A percentile compares a stretch with the other conserved stretches of the same genome.
Conservation (phyloP, 2,888 invertebrate genomes). For the Trisateles emortualis region DNA sequence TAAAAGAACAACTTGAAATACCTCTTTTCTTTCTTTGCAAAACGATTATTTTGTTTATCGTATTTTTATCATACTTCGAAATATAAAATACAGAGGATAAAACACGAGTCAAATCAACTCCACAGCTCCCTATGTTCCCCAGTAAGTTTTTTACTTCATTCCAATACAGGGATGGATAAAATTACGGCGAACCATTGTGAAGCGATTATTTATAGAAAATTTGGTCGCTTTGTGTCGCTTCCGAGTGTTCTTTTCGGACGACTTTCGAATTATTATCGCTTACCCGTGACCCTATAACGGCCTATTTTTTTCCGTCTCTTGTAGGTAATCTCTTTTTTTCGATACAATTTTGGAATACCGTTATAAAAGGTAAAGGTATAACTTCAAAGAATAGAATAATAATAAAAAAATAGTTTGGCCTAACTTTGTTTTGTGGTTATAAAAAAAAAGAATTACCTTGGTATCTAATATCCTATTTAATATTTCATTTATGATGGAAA, state of each 20-base stretch:
- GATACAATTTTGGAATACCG: conserved; percentile 56
- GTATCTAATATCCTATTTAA: no score
- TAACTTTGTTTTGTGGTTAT: no score
- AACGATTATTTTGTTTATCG: no score
- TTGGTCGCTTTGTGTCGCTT: conserved; percentile 81
- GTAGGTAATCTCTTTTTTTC: conserved; percentile 45
- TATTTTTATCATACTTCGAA: no score
- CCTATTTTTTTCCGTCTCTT: conserved; percentile 52
- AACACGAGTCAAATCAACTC: conserved; percentile 53
- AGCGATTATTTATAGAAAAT: conserved; percentile 86
- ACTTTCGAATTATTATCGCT: conserved; percentile 69
- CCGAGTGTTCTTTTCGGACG: conserved; percentile 67
- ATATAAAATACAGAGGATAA: background rate
- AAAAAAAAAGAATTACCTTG: no score
- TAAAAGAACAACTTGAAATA: no score
- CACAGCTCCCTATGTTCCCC: conserved; percentile 57
- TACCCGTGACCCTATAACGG: conserved; percentile 67
- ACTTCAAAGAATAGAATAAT: no score
- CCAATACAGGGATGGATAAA: conserved; percentile 83
- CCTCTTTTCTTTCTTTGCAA: no score
- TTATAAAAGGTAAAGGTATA: conserved; percentile 45
- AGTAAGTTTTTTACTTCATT: conserved; percentile 78
- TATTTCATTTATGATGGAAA: no score
- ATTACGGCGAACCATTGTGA: conserved; percentile 81
- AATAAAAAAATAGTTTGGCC: no score